A percentile compares a stretch with the other conserved stretches of the same genome.
phyloP scores from a whole-genome alignment of 1,140 invertebrate species.

The Rhizoglyphus robini region DNA sequence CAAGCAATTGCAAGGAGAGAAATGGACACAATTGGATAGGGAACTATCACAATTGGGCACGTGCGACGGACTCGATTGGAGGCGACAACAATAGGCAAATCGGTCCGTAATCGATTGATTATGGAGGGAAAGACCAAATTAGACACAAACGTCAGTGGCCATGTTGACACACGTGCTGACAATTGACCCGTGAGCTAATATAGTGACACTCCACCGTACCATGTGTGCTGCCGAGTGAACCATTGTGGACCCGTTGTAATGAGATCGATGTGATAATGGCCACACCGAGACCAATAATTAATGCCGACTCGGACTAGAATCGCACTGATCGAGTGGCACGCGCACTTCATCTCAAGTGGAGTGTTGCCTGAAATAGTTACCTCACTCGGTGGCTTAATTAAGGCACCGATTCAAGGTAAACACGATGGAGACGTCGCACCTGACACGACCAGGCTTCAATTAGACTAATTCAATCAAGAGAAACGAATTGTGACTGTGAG shows the following conservation, averaged over 20 bases:
- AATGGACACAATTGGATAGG: not conserved
- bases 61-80: not conserved
- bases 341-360: no score
- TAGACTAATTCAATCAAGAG: no score
- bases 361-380: no score
- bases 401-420: no score
- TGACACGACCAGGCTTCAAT: no score
- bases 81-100: not conserved
- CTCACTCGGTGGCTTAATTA: no score
- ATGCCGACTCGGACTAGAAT: not conserved
- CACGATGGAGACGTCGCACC: no score
- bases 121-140: not conserved
- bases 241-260: not conserved
- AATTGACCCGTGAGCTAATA: not conserved
- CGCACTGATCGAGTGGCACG: no score
- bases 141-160: not conserved
- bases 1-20: not conserved
- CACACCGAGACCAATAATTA: not conserved
- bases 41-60: conserved; percentile 2
- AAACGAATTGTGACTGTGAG: no score
- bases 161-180: conserved; percentile 12
- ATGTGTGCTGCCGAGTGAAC: not conserved
- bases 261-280: not conserved
- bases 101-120: conserved; percentile 8
- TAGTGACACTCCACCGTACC: not conserved